phyloP scores from a whole-genome alignment of 2,113 vertebrate genomes.

The Tachuris rubrigastra region DNA sequence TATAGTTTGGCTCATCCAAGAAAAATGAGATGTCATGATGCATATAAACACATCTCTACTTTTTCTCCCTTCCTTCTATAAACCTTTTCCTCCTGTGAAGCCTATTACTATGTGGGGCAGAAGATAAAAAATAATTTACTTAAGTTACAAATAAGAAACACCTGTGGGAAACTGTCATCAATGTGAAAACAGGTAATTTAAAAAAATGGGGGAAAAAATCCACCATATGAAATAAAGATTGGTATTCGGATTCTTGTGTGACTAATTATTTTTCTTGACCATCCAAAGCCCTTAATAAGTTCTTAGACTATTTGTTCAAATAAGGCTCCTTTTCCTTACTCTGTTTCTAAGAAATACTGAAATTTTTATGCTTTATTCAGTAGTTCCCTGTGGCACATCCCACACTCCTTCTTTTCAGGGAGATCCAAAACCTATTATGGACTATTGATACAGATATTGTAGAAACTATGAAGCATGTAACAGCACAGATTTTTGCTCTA shows the following conservation, averaged over 20 bases:
- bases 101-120: neutral
- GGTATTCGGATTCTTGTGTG: neutral
- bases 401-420: neutral
- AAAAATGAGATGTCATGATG: neutral
- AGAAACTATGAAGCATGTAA: neutral
- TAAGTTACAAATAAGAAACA: neutral
- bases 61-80: neutral
- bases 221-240: neutral
- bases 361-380: neutral
- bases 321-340: neutral
- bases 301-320: neutral
- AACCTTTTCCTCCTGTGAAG: neutral
- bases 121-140: neutral
- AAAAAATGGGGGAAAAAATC: neutral
- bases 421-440: neutral
- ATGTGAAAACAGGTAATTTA: neutral
- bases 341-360: neutral
- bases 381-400: neutral
- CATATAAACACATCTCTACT: neutral
- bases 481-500: neutral
- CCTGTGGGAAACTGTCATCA: neutral
- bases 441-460: neutral
- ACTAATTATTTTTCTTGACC: neutral
- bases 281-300: neutral
- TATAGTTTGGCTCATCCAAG: neutral